Evolutionary conservation across 1,140 invertebrate species (phyloP), one percentile per base, ranked within the genome.

Genomic region (Neocloeon triangulifer): DNA sequence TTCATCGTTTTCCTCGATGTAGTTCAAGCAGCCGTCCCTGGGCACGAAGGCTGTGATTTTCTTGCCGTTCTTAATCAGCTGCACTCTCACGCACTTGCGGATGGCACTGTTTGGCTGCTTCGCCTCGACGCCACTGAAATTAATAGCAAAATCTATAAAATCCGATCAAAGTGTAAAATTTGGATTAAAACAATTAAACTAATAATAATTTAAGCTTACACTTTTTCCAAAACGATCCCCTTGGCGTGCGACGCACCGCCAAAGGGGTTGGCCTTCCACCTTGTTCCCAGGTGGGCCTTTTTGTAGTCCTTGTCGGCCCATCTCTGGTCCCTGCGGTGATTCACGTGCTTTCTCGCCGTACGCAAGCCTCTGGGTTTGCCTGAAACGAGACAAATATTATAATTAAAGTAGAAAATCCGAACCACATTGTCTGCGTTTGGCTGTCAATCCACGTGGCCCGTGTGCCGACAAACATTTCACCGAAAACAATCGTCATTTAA

Each of bases 261-360:
- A 47, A 74, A 74, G 33, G 71, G 72, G 56, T 74, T 74, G 33
- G 69, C 63, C 57, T 74, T 74, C 68, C 67, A 74, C 38, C 70
- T 49, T 30, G 72, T 75, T 28, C 72, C 60, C 58, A 98, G 77
- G 69, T 99, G 91, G 47, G 92, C 91, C 55, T 99, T 99, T 59
- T 99, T 99, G 66, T 92, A 99, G 46, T 95, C 88, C 49, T 97
- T 96, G 54, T 99, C 95, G 33, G 91, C 80, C 95, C 95, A 99
- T 57, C 84, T 66, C 58, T 98, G 92, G 37, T 92, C 86, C 39
- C 91, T 69, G 47, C 95, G 73, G 52, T 96, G 88, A 52, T 89
- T 88, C 36, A 88, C 82, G 58, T 95, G 82, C 59, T 98, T 98
- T 49, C 94, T 75, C 42, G 94, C 95, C 41, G 94, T 98, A 46